Conservation (phyloP, 2,888 invertebrate genomes). For the Drosophila mimica region DNA sequence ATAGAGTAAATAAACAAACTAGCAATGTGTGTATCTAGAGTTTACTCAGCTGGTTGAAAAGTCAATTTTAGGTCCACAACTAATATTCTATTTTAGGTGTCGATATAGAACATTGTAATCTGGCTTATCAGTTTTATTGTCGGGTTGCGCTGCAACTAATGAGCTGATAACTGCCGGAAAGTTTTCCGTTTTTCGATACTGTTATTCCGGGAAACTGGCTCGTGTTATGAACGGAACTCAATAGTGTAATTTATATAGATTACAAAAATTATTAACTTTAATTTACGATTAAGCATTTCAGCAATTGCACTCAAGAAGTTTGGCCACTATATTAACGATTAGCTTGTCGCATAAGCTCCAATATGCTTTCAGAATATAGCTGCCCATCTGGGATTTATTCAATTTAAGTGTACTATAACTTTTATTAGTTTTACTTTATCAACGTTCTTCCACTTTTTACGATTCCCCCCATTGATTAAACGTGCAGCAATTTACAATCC, state of each 20-base stretch:
- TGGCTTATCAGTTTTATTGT: conserved; percentile 13
- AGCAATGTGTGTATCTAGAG: conserved; percentile 3
- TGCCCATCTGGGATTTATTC: background rate
- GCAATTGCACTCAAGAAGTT: background rate
- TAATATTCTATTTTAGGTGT: background rate
- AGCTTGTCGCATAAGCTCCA: background rate
- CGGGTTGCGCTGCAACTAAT: conserved; percentile 28
- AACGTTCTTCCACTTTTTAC: conserved; percentile 15
- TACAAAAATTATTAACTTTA: too few species aligned
- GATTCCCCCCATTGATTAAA: conserved; percentile 14
- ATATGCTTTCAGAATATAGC: background rate
- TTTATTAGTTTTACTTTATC: conserved; percentile 1
- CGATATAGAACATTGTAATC: conserved; percentile 3
- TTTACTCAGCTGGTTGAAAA: conserved; percentile 45
- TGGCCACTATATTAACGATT: background rate
- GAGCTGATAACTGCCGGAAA: conserved; percentile 40
- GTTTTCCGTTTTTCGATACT: conserved; percentile 34
- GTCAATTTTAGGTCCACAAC: background rate
- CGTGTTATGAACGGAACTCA: background rate
- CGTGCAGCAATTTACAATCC: conserved; percentile 1
- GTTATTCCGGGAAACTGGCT: conserved; percentile 29
- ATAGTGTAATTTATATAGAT: background rate
- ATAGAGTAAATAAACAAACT: conserved; percentile 37
- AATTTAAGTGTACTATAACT: background rate
- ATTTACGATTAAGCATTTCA: background rate